Evolutionary conservation across 2,113 vertebrate genomes (phyloP), one percentile per base, ranked within the genome.

Genomic region (Sinocyclocheilus anophthalmus): DNA sequence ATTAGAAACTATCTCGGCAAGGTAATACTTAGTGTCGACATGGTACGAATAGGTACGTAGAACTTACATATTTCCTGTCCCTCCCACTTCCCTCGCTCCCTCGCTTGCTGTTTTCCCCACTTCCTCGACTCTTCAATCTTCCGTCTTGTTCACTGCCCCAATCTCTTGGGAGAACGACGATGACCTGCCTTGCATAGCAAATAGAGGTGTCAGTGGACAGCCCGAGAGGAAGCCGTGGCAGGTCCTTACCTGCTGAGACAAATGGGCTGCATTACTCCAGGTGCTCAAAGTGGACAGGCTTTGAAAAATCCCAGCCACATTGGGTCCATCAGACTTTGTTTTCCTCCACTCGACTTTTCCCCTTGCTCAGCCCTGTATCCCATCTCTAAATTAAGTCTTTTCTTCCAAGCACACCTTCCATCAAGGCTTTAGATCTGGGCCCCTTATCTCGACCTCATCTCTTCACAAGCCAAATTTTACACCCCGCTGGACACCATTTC

Each of bases 181-280:
- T 79, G 83, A 67, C 77, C 45, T 72, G 73, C 57, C 80, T 84
- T 72, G 76, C 81, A 88, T 86, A 90, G 90, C 88, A 91, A 90
- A 86, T 73, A 87, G 80, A 82, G 83, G 65, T 81, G 70, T 73
- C 76, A 3, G 30, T 69, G 20, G 76, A 79, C 48, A 76, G 65
- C 83, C 76, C 33, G 86, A 84, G 86, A 89, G 86, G 89, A 89
- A 84, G 81, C 86, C 57, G 16, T 90, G 90, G 89, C 91, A 90
- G 88, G 76, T 83, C 67, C 20, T 59, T 85, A 76, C 70, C 80
- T 70, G 26, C 86, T 75, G 85, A 92, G 90, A 92, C 88, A 89
- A 91, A 92, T 90, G 86, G 84, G 75, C 86, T 72, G 59, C 84
- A 89, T 91, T 89, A 90, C 84, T 63, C 37, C 76, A 65, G 86